Evolutionary conservation across 2,888 invertebrate species (phyloP).

Genomic region (Ectemnius continuus): DNA sequence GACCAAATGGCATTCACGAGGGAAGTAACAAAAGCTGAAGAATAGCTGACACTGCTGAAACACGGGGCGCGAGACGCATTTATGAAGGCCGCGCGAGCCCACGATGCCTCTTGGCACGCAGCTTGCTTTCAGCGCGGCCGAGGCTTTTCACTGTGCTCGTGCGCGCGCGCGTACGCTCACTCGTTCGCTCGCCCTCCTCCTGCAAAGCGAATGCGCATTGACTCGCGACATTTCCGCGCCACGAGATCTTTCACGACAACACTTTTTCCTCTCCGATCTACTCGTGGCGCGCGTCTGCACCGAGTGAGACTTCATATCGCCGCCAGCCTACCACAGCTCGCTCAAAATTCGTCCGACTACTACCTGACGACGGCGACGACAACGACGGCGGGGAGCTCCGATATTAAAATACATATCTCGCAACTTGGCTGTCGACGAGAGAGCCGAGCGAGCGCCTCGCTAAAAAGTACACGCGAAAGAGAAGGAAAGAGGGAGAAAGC

Average conservation of each 20-base stretch:
- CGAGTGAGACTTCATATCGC: too few species aligned
- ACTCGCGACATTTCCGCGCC: constrained; percentile 37
- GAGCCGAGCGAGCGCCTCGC: too few species aligned
- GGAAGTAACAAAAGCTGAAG: constrained; percentile 46
- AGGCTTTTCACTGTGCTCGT: constrained; percentile 7
- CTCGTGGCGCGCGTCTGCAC: neutral
- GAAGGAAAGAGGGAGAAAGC: too few species aligned
- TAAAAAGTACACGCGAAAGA: too few species aligned
- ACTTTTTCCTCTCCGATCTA: constrained; percentile 12
- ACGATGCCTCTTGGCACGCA: constrained; percentile 10
- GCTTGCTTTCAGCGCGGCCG: constrained; percentile 20
- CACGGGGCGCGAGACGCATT: constrained; percentile 52
- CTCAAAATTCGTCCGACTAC: constrained; percentile 39
- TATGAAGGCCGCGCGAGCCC: constrained; percentile 38
- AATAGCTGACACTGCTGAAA: constrained; percentile 38
- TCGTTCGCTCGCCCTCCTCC: constrained; percentile 1
- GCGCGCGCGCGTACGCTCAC: constrained; percentile 6
- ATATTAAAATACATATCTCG: too few species aligned
- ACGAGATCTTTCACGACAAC: constrained; percentile 20
- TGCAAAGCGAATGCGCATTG: constrained; percentile 40
- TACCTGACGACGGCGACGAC: too few species aligned
- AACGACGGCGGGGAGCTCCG: too few species aligned
- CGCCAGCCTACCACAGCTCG: neutral
- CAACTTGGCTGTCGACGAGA: too few species aligned
- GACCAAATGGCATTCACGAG: constrained; percentile 2